Percentiles rank a stretch among this genome's conserved stretches.
These are phyloP conservation scores for Corynorhinus townsendii DNA, from an alignment of 2,113 vertebrate species.

Conservation along the genomic window DNA sequence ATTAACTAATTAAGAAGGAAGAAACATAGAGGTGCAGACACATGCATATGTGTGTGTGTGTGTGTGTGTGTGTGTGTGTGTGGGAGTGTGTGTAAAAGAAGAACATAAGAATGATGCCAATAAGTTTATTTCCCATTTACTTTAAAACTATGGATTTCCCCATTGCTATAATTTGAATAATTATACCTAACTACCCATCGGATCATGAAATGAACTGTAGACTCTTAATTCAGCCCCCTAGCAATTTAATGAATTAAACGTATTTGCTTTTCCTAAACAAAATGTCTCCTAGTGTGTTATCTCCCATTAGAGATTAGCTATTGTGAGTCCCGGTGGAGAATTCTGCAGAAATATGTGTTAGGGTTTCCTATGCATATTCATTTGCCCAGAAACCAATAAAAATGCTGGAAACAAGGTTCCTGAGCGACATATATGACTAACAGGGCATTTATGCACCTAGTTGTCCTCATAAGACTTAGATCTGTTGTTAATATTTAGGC, in stretches of 20 bases:
- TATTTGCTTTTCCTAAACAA: neutral
- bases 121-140: neutral
- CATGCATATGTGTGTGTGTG: neutral
- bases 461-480: neutral
- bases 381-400: neutral
- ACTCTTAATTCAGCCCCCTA: neutral
- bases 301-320: neutral
- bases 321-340: neutral
- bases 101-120: neutral
- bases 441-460: neutral
- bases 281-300: neutral
- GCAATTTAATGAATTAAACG: neutral
- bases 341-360: neutral
- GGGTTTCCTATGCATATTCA: neutral
- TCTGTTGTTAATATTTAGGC: neutral
- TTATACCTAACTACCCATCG: neutral
- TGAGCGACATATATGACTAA: too few species aligned
- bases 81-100: neutral
- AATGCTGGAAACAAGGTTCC: neutral
- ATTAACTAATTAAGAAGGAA: neutral
- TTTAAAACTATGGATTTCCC: neutral
- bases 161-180: neutral
- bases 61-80: neutral
- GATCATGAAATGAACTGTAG: neutral
- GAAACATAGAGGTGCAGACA: rapidly evolving